Conservation (phyloP, 1,140 invertebrate genomes). For the Dolichoris vasculosae region DNA sequence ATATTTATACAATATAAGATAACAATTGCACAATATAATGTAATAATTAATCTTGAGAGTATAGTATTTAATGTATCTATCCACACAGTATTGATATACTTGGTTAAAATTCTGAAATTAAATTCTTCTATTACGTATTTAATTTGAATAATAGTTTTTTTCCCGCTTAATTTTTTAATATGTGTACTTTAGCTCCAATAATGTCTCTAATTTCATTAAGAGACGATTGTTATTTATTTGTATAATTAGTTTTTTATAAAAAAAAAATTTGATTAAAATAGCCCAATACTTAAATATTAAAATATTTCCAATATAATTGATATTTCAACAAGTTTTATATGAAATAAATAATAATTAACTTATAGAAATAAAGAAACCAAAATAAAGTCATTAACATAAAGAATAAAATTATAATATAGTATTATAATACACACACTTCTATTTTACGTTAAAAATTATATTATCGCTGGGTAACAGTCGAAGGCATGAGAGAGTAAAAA, state of each 20-base stretch:
- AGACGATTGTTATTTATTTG: neutral
- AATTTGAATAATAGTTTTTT: neutral
- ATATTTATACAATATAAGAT: too few relatives aligned
- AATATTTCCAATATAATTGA: neutral
- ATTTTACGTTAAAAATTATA: neutral
- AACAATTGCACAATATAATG: too few relatives aligned
- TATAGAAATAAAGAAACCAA: neutral
- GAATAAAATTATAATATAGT: neutral
- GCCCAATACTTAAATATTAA: too few relatives aligned
- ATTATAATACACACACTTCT: neutral
- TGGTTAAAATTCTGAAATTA: too few relatives aligned
- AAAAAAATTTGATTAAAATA: neutral
- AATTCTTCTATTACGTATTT: too few relatives aligned
- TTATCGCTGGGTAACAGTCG: neutral
- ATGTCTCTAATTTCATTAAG: neutral
- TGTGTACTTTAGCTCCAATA: neutral
- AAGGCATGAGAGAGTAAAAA: neutral
- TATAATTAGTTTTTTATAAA: neutral
- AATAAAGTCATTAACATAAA: neutral
- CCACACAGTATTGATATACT: too few relatives aligned
- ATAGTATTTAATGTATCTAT: too few relatives aligned
- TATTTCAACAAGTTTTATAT: neutral
- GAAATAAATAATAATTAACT: neutral
- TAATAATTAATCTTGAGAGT: too few relatives aligned
- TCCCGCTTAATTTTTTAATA: neutral